phyloP scores from a whole-genome alignment of 2,113 vertebrate genomes.

The Callithrix jacchus region DNA sequence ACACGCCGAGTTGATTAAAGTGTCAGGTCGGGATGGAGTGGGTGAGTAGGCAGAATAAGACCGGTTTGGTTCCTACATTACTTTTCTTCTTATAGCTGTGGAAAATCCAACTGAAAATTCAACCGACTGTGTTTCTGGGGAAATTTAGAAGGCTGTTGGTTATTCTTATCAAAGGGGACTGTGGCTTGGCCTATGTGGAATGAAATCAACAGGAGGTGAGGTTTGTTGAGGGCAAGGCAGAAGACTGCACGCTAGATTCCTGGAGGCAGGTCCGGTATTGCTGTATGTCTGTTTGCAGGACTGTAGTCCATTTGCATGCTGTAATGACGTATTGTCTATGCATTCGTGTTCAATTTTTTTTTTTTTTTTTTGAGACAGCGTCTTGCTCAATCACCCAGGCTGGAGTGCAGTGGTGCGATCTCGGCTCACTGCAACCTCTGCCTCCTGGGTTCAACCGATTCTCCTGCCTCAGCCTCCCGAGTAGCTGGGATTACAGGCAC shows the following conservation, averaged over 20 bases:
- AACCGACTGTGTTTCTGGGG: conserved; percentile 3
- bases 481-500: not conserved
- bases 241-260: accelerated
- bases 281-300: not conserved
- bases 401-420: not conserved
- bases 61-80: not conserved
- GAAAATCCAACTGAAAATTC: conserved; percentile 23
- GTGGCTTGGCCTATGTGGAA: not conserved
- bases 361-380: not conserved
- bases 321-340: accelerated
- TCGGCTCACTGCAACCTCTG: not conserved
- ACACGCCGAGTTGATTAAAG: not conserved
- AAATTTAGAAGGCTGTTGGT: not conserved
- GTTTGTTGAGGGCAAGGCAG: not conserved
- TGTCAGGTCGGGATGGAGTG: not conserved
- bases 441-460: not conserved
- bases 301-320: not conserved
- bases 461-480: not conserved
- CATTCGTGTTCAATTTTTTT: not conserved
- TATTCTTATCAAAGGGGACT: not conserved
- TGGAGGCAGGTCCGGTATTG: accelerated
- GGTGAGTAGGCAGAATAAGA: not conserved
- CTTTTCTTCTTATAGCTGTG: not conserved
- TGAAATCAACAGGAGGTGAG: not conserved
- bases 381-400: not conserved